phyloP scores from a whole-genome alignment of 2,797 vertebrate genomes.

The Todus mexicanus region DNA sequence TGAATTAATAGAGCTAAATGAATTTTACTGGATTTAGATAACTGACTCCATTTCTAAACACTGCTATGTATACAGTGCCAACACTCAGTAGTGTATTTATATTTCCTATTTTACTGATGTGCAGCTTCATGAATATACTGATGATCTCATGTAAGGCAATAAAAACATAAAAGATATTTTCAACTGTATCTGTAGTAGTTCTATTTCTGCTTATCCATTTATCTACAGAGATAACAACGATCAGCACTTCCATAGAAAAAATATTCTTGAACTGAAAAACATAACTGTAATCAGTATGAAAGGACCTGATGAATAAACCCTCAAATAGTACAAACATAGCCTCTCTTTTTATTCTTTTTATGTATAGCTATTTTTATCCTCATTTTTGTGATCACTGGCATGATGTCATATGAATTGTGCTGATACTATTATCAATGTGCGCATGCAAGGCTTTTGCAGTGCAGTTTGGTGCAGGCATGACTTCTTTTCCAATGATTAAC shows the following conservation, averaged over 20 bases:
- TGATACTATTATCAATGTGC: not conserved
- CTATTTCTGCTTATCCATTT: slow-evolving; percentile 25
- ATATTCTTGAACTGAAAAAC: not conserved
- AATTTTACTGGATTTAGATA: not conserved
- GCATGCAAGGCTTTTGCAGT: not conserved
- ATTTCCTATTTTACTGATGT: not conserved
- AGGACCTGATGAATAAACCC: slow-evolving; percentile 15
- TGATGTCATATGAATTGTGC: not conserved
- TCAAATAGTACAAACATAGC: not conserved
- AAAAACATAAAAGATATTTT: slow-evolving; percentile 3
- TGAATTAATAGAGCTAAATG: not conserved
- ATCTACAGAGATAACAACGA: not conserved
- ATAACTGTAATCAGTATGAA: not conserved
- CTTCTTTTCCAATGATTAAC: not conserved
- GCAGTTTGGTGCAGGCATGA: not conserved
- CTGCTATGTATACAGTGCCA: not conserved
- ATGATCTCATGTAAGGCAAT: not conserved
- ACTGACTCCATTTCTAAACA: not conserved
- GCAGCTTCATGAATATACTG: not conserved
- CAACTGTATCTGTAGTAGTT: not conserved
- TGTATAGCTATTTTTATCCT: not conserved
- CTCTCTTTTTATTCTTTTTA: not conserved
- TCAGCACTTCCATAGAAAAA: slow-evolving; percentile 26
- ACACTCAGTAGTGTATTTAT: not conserved
- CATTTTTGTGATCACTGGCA: not conserved